A percentile compares a stretch with the other conserved stretches of the same genome.
These are phyloP conservation scores for Dioctria rufipes DNA, from an alignment of 2,888 invertebrate species.

Conservation along the genomic window DNA sequence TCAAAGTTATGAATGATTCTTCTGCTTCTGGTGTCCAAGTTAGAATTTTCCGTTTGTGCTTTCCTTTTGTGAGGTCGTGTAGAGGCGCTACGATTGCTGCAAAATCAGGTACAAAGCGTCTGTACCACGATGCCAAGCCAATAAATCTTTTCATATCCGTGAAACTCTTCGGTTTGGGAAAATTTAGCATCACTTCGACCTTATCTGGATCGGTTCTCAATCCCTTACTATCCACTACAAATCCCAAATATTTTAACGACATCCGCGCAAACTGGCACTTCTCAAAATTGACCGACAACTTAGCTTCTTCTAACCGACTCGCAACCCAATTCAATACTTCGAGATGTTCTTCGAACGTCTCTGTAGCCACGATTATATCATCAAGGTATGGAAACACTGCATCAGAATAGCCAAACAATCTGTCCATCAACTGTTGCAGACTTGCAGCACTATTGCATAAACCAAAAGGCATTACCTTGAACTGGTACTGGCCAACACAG, in stretches of 20 bases:
- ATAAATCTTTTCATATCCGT: slow-evolving; percentile 1
- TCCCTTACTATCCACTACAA: background rate
- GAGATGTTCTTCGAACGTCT: background rate
- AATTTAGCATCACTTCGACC: slow-evolving; percentile 6
- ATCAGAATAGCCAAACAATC: no score
- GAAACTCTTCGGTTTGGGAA: background rate
- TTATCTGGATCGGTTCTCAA: slow-evolving; percentile 9
- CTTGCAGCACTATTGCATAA: no score
- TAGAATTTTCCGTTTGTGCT: no score
- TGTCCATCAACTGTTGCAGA: no score
- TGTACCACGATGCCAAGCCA: slow-evolving; percentile 4
- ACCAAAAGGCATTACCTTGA: no score
- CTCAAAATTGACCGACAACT: background rate
- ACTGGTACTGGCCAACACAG: no score
- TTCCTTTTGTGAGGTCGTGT: no score
- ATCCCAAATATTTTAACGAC: slow-evolving; percentile 3
- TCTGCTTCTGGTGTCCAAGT: no score
- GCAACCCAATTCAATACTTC: background rate
- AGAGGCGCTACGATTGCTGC: no score
- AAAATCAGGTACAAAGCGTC: background rate
- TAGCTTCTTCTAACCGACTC: background rate
- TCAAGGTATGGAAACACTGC: background rate
- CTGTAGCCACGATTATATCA: background rate
- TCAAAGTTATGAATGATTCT: no score
- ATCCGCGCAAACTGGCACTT: slow-evolving; percentile 1